A percentile compares a stretch with the other conserved stretches of the same genome.
These are phyloP conservation scores for Archocentrus centrarchus DNA, from an alignment of 2,113 vertebrate genomes.

Conservation along the genomic window DNA sequence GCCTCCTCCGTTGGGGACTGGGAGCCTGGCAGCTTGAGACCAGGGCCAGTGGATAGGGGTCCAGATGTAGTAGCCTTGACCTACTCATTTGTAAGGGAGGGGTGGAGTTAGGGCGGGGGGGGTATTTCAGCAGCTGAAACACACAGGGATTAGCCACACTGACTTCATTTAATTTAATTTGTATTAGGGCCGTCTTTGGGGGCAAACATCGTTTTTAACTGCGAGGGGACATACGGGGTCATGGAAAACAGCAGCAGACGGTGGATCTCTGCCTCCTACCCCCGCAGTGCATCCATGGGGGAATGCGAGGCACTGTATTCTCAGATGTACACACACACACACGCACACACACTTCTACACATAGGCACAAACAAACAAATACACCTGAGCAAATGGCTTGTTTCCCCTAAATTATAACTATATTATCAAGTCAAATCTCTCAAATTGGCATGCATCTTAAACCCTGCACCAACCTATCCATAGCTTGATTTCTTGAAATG, in stretches of 20 bases:
- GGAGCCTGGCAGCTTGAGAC: slow-evolving; percentile 76
- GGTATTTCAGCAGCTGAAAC: slow-evolving; percentile 71
- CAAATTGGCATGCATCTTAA: slow-evolving; percentile 62
- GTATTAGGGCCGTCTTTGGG: slow-evolving; percentile 77
- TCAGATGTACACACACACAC: neutral
- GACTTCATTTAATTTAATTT: slow-evolving; percentile 85
- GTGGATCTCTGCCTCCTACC: slow-evolving; percentile 41
- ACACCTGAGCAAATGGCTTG: slow-evolving; percentile 23
- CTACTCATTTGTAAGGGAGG: slow-evolving; percentile 51
- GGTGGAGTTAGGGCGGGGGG: neutral
- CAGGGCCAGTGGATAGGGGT: slow-evolving; percentile 60
- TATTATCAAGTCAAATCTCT: slow-evolving; percentile 63
- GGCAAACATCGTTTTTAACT: slow-evolving; percentile 75
- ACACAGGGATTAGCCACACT: slow-evolving; percentile 79
- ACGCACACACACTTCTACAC: slow-evolving; percentile 8
- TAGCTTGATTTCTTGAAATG: slow-evolving; percentile 72
- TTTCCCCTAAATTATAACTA: slow-evolving; percentile 52
- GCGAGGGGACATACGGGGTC: slow-evolving; percentile 61
- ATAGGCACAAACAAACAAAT: slow-evolving; percentile 30
- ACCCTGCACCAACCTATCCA: slow-evolving; percentile 58
- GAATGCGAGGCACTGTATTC: slow-evolving; percentile 36
- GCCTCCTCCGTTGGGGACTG: slow-evolving; percentile 58
- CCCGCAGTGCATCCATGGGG: slow-evolving; percentile 42
- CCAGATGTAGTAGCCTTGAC: slow-evolving; percentile 79
- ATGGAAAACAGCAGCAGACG: slow-evolving; percentile 78